Conservation (phyloP, 2,797 vertebrate species). For the Myotis planiceps region DNA sequence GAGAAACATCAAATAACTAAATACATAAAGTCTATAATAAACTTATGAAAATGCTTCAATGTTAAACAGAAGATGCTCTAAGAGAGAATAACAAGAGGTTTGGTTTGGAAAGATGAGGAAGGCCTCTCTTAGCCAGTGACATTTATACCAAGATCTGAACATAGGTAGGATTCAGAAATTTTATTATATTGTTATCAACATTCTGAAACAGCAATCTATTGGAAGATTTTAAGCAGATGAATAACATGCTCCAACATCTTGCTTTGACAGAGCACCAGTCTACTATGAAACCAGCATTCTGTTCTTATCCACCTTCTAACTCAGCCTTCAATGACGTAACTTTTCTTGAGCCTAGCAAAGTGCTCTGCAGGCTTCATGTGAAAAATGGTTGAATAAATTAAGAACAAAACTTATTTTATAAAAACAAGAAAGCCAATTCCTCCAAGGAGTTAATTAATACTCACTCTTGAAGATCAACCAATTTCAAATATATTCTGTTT, state of each 20-base stretch:
- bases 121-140: not conserved
- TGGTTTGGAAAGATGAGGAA: not conserved
- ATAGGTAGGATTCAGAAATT: not conserved
- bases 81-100: not conserved
- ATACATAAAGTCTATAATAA: not conserved
- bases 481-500: not conserved
- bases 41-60: not conserved
- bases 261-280: not conserved
- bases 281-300: not conserved
- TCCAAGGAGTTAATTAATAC: not conserved
- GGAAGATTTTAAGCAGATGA: slow-evolving; percentile 20
- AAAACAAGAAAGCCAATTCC: not conserved
- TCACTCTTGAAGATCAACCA: not conserved
- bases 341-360: not conserved
- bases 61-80: slow-evolving; percentile 26
- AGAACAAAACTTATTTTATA: not conserved
- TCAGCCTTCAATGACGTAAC: not conserved
- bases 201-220: not conserved
- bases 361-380: not conserved
- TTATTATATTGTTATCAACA: slow-evolving; percentile 6
- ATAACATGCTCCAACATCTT: not conserved
- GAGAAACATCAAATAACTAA: not conserved
- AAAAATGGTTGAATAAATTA: not conserved
- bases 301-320: not conserved
- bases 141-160: slow-evolving; percentile 35